phyloP scores from a whole-genome alignment of 2,797 vertebrate genomes.

The Garrulus glandarius region DNA sequence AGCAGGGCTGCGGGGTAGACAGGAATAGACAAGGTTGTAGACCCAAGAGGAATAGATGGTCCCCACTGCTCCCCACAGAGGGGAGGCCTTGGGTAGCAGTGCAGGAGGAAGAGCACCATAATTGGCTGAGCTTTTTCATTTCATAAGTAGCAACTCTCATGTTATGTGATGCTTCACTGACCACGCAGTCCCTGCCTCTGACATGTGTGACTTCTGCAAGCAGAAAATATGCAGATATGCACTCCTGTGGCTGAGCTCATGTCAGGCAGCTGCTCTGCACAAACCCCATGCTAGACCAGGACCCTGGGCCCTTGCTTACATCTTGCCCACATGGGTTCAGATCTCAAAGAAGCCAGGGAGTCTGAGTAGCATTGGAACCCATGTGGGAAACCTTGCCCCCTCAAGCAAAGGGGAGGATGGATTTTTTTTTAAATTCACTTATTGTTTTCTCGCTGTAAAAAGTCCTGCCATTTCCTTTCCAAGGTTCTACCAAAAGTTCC shows the following conservation, averaged over 20 bases:
- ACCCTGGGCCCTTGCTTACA: neutral
- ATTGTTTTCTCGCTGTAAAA: neutral
- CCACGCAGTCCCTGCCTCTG: neutral
- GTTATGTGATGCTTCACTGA: neutral
- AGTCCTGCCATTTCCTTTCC: neutral
- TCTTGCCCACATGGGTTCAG: neutral
- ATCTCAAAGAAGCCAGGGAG: neutral
- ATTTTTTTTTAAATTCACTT: neutral
- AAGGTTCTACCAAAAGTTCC: neutral
- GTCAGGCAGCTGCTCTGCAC: neutral
- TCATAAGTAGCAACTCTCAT: neutral
- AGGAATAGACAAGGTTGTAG: neutral
- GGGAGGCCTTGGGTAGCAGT: neutral
- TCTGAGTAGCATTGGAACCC: neutral
- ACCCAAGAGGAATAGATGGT: neutral
- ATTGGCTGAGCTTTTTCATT: neutral
- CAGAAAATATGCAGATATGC: neutral
- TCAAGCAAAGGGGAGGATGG: neutral
- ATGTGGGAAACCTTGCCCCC: accelerated
- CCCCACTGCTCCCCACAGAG: accelerated
- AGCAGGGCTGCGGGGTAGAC: neutral
- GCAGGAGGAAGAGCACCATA: neutral
- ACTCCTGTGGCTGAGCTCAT: neutral
- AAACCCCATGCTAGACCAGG: neutral
- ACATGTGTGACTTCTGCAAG: neutral